Conservation (phyloP, 2,888 invertebrate genomes). For the Amitus sp. region DNA sequence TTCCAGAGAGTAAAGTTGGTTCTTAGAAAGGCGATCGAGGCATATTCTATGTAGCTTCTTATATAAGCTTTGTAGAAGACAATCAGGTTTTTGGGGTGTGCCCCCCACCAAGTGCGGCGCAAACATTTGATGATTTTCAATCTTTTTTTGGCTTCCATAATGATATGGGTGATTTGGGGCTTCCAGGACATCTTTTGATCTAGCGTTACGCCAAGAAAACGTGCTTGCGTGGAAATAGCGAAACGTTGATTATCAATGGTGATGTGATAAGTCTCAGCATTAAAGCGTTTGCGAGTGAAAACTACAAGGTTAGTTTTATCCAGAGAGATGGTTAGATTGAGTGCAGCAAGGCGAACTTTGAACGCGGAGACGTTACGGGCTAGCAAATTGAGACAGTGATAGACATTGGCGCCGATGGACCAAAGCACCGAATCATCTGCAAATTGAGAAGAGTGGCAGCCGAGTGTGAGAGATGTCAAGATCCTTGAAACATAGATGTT, state of each 20-base stretch:
- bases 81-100: constrained; percentile 4
- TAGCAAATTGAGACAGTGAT: neutral
- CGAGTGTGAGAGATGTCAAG: neutral
- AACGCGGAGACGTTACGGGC: neutral
- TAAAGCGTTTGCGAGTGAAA: neutral
- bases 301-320: neutral
- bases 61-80: constrained; percentile 10
- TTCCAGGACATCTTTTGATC: constrained; percentile 15
- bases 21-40: neutral
- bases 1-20: neutral
- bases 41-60: constrained; percentile 5
- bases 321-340: neutral
- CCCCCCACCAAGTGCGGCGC: neutral
- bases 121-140: neutral
- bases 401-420: neutral
- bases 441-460: constrained; percentile 1
- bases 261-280: neutral
- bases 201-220: neutral
- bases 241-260: neutral
- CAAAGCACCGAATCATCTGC: constrained; percentile 5
- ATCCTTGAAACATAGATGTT: constrained; percentile 8
- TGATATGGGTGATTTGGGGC: neutral
- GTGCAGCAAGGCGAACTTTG: neutral
- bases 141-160: neutral
- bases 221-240: neutral